phyloP scores from a whole-genome alignment of 2,113 vertebrate genomes.

The Phrynosoma blainvillii region DNA sequence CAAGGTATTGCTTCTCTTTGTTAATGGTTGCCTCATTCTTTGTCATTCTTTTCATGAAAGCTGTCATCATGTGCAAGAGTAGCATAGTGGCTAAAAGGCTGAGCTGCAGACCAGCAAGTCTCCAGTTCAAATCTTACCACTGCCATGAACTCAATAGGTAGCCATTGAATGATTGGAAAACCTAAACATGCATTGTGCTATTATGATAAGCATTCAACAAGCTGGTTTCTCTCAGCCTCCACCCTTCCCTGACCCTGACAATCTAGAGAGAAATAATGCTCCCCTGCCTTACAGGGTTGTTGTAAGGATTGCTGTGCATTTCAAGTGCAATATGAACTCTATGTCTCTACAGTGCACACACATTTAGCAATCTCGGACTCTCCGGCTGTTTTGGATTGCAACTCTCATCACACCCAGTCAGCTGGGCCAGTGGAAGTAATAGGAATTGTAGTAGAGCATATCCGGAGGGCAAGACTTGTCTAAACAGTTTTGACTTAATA shows the following conservation, averaged over 20 bases:
- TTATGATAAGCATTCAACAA: background rate
- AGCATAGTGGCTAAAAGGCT: background rate
- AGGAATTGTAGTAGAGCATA: too few species aligned
- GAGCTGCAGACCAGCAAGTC: background rate
- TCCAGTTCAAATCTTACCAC: background rate
- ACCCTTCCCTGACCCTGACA: background rate
- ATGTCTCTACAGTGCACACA: too few species aligned
- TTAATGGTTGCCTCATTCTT: background rate
- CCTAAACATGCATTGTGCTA: too few species aligned
- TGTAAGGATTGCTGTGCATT: background rate
- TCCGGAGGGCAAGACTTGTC: background rate
- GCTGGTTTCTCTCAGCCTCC: background rate
- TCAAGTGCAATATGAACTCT: too few species aligned
- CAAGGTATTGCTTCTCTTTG: conserved; percentile 1
- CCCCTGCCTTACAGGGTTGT: background rate
- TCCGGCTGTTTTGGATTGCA: too few species aligned
- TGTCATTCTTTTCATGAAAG: background rate
- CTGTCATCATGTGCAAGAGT: background rate
- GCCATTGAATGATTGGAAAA: background rate
- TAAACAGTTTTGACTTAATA: background rate
- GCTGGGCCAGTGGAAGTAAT: too few species aligned
- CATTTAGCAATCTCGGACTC: too few species aligned
- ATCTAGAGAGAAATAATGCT: too few species aligned
- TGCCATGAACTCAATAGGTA: background rate
- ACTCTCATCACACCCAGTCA: too few species aligned